Base-by-base conservation (phyloP, 2,888 invertebrate species). In the Aspidapion aeneum region DNA sequence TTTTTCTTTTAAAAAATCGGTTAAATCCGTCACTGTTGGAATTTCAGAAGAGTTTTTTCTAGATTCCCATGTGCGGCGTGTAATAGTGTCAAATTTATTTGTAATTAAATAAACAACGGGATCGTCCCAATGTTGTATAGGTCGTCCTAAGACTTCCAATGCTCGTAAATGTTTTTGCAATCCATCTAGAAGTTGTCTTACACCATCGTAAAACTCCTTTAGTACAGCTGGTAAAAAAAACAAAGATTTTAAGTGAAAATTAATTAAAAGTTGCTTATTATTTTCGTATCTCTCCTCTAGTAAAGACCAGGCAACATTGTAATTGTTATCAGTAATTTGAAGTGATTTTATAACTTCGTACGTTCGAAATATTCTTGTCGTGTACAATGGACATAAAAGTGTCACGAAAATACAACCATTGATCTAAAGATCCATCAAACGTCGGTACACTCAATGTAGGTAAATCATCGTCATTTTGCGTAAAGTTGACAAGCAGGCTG, bases 231-330 rank as follows among this genome's bases (percentile, higher is more conserved):
- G 55, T 48, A 67, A 55, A 18, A 50, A n/a, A 48, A 68, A 65
- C 20, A 68, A 22, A 12, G 63, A 22, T 18, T 62, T 66, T 19
- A 66, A 60, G 35, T 67, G 64, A 35, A 21, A 62, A 35, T 58
- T 61, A 20, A 66, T 55, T 12, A 67, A 59, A 16, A 63, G n/a
- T 1, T n/a, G 21, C 48, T 60, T 66, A n/a, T 58, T 66, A 55
- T 68, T 67, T 63, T 68, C 63, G 48, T 58, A 68, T 18, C 68
- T 50, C 49, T 66, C 56, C 9, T n/a, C 18, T 19, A 67, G 21
- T 21, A 67, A 18, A 17, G 60, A n/a, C 64, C 64, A 67, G 18
- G 66, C 68, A 18, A 57, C 52, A 16, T 16, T 21, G 50, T 68
- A 68, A 65, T 64, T 68, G 21, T 19, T 58, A 21, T 62, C 57